Percentiles rank a stretch among this genome's conserved stretches.
Evolutionary conservation across 2,888 invertebrate species (phyloP).

Genomic region (Mythimna vitellina): DNA sequence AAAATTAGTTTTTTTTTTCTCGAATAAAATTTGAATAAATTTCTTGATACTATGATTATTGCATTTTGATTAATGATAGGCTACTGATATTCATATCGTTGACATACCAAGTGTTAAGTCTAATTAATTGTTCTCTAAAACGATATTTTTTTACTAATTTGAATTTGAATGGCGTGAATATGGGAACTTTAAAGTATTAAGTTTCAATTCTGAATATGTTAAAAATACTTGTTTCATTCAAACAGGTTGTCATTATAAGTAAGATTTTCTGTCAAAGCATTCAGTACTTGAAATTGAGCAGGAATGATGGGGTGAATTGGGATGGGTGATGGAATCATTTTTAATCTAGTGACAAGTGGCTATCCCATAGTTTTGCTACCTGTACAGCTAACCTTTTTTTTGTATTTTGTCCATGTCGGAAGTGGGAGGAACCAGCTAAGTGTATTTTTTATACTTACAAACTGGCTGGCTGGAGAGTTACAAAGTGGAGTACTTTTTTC

Average conservation of each 20-base stretch:
- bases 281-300: neutral
- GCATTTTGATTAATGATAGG: constrained; percentile 62
- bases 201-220: constrained; percentile 47
- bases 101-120: constrained; percentile 79
- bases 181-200: constrained; percentile 51
- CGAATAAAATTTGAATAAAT: constrained; percentile 71
- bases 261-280: constrained; percentile 24
- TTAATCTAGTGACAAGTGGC: neutral
- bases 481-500: neutral
- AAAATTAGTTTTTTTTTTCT: constrained; percentile 71
- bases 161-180: constrained; percentile 58
- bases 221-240: neutral
- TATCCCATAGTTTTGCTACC: neutral
- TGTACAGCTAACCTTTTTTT: constrained; percentile 3
- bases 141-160: constrained; percentile 59
- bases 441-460: neutral
- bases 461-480: neutral
- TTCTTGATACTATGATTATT: constrained; percentile 59
- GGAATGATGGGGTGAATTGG: constrained; percentile 1
- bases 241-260: constrained; percentile 24
- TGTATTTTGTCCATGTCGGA: neutral
- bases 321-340: neutral
- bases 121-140: constrained; percentile 79
- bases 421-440: constrained; percentile 1
- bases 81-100: constrained; percentile 64